phyloP scores from a whole-genome alignment of 2,113 vertebrate genomes.

The Phyllopteryx taeniolatus region DNA sequence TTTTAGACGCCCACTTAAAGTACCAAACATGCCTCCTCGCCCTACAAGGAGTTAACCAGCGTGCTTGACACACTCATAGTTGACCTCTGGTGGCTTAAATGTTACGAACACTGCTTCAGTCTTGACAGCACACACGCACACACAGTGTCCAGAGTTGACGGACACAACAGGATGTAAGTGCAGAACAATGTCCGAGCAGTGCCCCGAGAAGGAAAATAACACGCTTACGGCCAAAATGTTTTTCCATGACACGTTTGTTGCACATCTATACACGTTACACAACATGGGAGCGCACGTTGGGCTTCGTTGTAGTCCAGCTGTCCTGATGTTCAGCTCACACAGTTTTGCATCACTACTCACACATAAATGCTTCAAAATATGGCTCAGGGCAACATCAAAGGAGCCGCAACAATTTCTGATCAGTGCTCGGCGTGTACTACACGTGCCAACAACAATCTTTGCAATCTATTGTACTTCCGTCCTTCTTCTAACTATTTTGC shows the following conservation, averaged over 20 bases:
- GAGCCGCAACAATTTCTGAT: not conserved
- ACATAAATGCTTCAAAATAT: not conserved
- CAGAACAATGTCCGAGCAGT: conserved; percentile 51
- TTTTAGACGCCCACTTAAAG: not conserved
- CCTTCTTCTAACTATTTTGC: too few relatives aligned
- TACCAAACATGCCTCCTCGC: not conserved
- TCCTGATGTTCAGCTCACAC: not conserved
- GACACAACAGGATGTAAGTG: conserved; percentile 62
- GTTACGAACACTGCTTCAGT: not conserved
- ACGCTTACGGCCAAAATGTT: conserved; percentile 43
- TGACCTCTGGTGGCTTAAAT: not conserved
- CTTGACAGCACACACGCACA: conserved; percentile 4
- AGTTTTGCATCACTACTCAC: not conserved
- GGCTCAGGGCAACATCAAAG: not conserved
- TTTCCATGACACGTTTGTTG: conserved; percentile 7
- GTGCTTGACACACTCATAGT: not conserved
- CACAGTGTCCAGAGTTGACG: conserved; percentile 29
- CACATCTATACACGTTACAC: not conserved
- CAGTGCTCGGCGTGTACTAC: not conserved
- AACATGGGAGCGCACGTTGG: not conserved
- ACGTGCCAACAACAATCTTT: not conserved
- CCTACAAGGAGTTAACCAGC: not conserved
- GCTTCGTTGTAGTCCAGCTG: not conserved
- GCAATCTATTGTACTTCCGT: too few relatives aligned
- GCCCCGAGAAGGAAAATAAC: conserved; percentile 57